Percentiles rank a stretch among this genome's conserved stretches.
phyloP scores from a whole-genome alignment of 2,888 invertebrate genomes.

The Trypoxylon attenuatum region DNA sequence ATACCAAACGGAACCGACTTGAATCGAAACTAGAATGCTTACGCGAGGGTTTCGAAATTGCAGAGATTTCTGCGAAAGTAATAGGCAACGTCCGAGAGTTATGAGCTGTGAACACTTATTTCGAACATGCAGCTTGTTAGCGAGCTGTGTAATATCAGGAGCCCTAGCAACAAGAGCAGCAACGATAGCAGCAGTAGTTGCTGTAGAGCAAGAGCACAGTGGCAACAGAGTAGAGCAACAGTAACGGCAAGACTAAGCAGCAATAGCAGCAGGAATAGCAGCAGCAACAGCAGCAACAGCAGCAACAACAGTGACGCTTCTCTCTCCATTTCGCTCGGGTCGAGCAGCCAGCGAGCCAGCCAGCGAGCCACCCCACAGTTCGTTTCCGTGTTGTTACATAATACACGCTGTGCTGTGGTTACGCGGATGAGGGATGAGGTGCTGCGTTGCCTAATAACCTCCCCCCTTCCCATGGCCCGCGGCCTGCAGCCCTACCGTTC shows the following conservation, averaged over 20 bases:
- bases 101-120: slow-evolving; percentile 57
- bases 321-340: slow-evolving; percentile 18
- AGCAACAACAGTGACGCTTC: slow-evolving; percentile 37
- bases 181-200: background rate
- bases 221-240: background rate
- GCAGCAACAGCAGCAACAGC: slow-evolving; percentile 28
- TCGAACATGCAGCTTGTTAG: slow-evolving; percentile 52
- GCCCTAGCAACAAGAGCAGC: slow-evolving; percentile 21
- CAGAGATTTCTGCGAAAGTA: slow-evolving; percentile 34
- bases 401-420: slow-evolving; percentile 73
- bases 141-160: slow-evolving; percentile 53
- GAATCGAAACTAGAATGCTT: background rate
- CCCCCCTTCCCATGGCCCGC: slow-evolving; percentile 57
- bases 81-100: slow-evolving; percentile 45
- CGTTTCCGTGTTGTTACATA: slow-evolving; percentile 74
- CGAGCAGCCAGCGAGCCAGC: slow-evolving; percentile 18
- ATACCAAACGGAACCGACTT: background rate
- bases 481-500: slow-evolving; percentile 46
- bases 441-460: slow-evolving; percentile 73
- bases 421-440: slow-evolving; percentile 73
- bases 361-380: slow-evolving; percentile 63
- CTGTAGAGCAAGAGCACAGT: background rate
- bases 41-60: background rate
- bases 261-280: slow-evolving; percentile 13
- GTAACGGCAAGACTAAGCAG: slow-evolving; percentile 10